phyloP scores from a whole-genome alignment of 2,888 invertebrate species.

The Eristalis arbustorum region DNA sequence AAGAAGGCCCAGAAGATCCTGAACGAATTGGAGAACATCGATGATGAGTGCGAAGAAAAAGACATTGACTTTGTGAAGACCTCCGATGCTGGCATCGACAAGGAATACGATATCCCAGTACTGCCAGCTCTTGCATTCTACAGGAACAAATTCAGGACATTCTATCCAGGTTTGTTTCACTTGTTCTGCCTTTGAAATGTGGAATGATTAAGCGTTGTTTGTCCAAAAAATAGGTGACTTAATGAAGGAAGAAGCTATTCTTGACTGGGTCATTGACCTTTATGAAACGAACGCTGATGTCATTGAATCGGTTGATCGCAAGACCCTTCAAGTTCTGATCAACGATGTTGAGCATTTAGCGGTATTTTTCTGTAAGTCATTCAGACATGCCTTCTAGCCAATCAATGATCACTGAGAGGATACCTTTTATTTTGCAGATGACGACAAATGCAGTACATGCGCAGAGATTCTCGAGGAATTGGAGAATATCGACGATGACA shows the following conservation, averaged over 20 bases:
- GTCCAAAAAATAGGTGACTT: slow-evolving; percentile 83
- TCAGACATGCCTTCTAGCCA: background rate
- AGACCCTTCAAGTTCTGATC: slow-evolving; percentile 92
- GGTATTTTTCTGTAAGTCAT: slow-evolving; percentile 92
- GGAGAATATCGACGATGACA: slow-evolving; percentile 95
- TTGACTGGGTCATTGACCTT: slow-evolving; percentile 93
- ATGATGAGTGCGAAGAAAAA: slow-evolving; percentile 95
- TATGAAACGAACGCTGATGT: slow-evolving; percentile 92
- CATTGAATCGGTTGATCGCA: slow-evolving; percentile 94
- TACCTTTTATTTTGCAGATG: slow-evolving; percentile 82
- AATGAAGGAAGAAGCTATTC: slow-evolving; percentile 94
- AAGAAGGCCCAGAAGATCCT: slow-evolving; percentile 94
- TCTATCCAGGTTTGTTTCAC: slow-evolving; percentile 84
- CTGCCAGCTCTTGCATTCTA: slow-evolving; percentile 93
- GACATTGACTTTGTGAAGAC: slow-evolving; percentile 95
- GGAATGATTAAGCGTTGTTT: too few species aligned
- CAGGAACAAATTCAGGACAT: slow-evolving; percentile 92
- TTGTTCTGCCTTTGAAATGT: background rate
- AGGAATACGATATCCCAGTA: slow-evolving; percentile 91
- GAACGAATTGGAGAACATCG: slow-evolving; percentile 94
- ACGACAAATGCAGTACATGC: slow-evolving; percentile 92
- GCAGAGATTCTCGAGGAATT: slow-evolving; percentile 91
- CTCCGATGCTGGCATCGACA: slow-evolving; percentile 92
- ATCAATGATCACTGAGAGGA: background rate
- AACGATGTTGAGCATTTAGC: slow-evolving; percentile 95